Conservation (phyloP, 2,113 vertebrate species). For the Neoarius graeffei region DNA sequence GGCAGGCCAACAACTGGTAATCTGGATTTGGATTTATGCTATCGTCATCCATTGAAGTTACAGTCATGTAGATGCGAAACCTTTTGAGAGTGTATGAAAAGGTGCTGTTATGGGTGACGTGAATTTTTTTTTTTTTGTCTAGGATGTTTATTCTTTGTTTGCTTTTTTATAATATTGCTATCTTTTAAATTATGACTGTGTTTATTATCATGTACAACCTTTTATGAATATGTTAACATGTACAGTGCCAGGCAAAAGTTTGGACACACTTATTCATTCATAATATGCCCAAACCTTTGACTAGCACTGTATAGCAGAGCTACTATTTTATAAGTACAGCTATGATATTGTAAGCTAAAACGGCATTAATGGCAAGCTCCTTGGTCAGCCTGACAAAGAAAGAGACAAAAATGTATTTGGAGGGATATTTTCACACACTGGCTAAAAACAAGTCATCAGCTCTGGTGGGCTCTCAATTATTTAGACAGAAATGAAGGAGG, state of each 20-base stretch:
- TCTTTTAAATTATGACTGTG: background rate
- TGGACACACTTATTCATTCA: too few species aligned
- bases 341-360: background rate
- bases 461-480: slow-evolving; percentile 67
- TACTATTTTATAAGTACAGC: background rate
- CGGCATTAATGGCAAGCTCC: background rate
- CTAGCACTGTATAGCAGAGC: background rate
- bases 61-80: too few species aligned
- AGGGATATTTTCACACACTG: slow-evolving; percentile 38
- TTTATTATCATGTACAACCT: background rate
- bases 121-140: background rate
- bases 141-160: background rate
- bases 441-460: slow-evolving; percentile 51
- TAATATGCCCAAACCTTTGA: too few species aligned
- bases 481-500: slow-evolving; percentile 60
- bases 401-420: slow-evolving; percentile 35
- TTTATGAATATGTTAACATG: background rate
- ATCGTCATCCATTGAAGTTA: too few species aligned
- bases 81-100: too few species aligned
- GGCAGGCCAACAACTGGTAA: background rate
- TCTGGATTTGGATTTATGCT: too few species aligned
- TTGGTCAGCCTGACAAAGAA: background rate
- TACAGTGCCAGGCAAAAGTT: background rate
- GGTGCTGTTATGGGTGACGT: too few species aligned
- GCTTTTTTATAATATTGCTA: background rate